A percentile compares a stretch with the other conserved stretches of the same genome.
phyloP scores from a whole-genome alignment of 2,797 vertebrate genomes.

The Cossypha dichroa region DNA sequence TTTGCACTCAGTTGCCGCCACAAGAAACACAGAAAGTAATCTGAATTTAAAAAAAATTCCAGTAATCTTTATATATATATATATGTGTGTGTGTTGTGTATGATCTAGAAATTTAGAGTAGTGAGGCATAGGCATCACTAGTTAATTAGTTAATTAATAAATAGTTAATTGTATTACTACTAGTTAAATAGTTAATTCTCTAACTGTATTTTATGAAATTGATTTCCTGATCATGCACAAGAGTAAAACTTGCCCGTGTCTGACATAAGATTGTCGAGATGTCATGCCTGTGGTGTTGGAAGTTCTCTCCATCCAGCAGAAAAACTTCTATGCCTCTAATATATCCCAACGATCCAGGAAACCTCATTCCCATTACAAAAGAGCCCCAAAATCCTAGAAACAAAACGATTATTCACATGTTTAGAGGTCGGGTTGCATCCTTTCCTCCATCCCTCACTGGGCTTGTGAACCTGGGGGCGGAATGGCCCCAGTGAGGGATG shows the following conservation, averaged over 20 bases:
- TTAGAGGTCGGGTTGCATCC: not conserved
- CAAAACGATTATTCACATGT: slow-evolving; percentile 11
- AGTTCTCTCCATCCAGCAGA: not conserved
- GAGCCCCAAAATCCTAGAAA: not conserved
- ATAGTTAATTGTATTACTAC: too few species aligned
- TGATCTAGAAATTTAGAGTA: not conserved
- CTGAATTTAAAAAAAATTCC: not conserved
- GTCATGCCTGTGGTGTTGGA: rapidly evolving
- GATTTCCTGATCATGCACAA: not conserved
- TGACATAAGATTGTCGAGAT: not conserved
- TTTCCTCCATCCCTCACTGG: not conserved
- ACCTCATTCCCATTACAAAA: not conserved
- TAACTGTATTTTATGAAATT: not conserved
- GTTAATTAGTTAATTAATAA: not conserved
- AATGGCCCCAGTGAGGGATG: slow-evolving; percentile 7
- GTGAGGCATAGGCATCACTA: not conserved
- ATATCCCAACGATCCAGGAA: rapidly evolving
- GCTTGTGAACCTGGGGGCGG: not conserved
- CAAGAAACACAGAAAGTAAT: not conserved
- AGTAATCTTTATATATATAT: not conserved
- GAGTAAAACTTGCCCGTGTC: not conserved
- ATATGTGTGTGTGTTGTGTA: too few species aligned
- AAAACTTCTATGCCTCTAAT: not conserved
- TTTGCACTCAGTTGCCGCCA: not conserved
- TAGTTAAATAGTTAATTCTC: not conserved